Base-by-base conservation (phyloP, 2,113 vertebrate genomes). In the Gila orcuttii region DNA sequence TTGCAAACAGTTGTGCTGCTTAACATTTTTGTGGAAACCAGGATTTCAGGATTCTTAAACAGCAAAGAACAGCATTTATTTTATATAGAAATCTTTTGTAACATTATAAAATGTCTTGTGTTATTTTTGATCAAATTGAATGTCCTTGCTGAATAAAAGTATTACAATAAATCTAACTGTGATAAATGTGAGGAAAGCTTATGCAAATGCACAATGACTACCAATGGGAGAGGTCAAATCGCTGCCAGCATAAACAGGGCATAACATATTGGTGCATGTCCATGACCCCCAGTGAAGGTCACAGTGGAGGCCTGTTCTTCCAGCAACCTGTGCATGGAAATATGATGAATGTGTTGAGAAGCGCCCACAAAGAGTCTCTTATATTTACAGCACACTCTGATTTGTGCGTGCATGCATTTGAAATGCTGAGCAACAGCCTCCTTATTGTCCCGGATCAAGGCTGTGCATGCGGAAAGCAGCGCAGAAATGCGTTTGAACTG, bases 401-500 rank as follows among this genome's bases (percentile, higher is more conserved):
- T 74, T 82, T 71, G 75, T 85, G 50, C 62, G 21, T 57, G 31
- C 42, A 17, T 66, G 68, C 21, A n/a, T 85, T 42, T 81, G 60
- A 7, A 74, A 75, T 47, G 59, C n/a, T 81, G 86, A 69, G 77
- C 83, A 88, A 87, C 88, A 88, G 80, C 68, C 83, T 87, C 31
- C 64, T 79, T 77, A 82, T 84, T 87, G 80, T 87, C 73, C 73
- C n/a, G 25, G 57, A 39, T 57, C 12, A 74, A 42, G 19, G 11
- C 64, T 45, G 71, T 71, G 79, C 83, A 28, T 52, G 31, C 23
- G 17, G 47, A 71, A 60, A 84, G 87, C 66, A 89, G 80, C 4
- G 45, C 81, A 87, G 75, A 84, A 69, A 82, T 81, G 59, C 83
- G 62, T 89, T 88, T 89, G 79, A 89, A 85, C 85, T 84, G 66